A percentile compares a stretch with the other conserved stretches of the same genome.
These are phyloP conservation scores for Dreissena polymorpha DNA, from an alignment of 1,140 invertebrate species.

Conservation along the genomic window DNA sequence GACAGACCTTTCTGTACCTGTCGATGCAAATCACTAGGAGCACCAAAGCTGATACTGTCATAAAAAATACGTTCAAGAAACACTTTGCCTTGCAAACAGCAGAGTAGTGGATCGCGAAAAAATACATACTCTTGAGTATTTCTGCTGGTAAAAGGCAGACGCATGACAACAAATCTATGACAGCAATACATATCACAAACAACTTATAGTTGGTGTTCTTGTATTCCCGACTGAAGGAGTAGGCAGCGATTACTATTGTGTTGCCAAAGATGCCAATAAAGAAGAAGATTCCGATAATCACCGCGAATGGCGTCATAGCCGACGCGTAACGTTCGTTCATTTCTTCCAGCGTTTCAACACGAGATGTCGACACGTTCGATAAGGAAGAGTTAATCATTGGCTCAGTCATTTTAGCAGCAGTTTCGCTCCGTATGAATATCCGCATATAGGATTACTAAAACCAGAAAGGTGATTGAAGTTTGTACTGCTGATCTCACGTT, in stretches of 20 bases:
- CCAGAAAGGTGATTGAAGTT: not conserved
- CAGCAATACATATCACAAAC: slow-evolving; percentile 36
- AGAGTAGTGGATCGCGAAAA: slow-evolving; percentile 14
- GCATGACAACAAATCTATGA: slow-evolving; percentile 39
- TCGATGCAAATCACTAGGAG: slow-evolving; percentile 41
- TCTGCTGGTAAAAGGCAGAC: slow-evolving; percentile 33
- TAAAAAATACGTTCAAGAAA: slow-evolving; percentile 46
- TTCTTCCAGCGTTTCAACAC: slow-evolving; percentile 17
- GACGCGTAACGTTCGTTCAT: slow-evolving; percentile 33
- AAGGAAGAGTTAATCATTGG: not conserved
- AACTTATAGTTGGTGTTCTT: slow-evolving; percentile 40
- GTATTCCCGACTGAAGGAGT: slow-evolving; percentile 13
- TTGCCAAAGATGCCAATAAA: slow-evolving; percentile 50
- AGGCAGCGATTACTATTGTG: slow-evolving; percentile 34
- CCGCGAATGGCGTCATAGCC: slow-evolving; percentile 21
- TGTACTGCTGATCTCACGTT: not conserved
- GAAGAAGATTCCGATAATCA: slow-evolving; percentile 37
- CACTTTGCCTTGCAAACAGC: slow-evolving; percentile 47
- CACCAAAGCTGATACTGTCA: not conserved
- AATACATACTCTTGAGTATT: slow-evolving; percentile 37
- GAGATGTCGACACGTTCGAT: slow-evolving; percentile 1
- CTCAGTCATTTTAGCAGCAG: not conserved
- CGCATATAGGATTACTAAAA: not conserved
- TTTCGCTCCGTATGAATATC: not conserved
- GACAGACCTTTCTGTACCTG: slow-evolving; percentile 39